A percentile compares a stretch with the other conserved stretches of the same genome.
Conservation (phyloP, 2,797 vertebrate species). For the Vireo griseus region DNA sequence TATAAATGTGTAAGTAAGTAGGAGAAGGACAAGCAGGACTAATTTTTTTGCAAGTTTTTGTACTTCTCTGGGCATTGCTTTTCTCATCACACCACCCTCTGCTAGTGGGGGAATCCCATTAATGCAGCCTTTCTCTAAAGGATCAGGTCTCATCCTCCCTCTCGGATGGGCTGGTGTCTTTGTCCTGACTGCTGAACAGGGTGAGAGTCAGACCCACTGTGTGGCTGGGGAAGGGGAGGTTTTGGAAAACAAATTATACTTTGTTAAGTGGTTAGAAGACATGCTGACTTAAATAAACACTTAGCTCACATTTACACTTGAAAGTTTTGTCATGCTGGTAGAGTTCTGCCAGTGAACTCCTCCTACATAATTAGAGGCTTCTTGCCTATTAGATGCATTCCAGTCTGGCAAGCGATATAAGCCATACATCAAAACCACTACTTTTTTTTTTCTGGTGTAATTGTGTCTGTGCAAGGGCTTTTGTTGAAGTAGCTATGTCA, state of each 20-base stretch:
- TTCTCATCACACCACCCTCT: neutral
- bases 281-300: neutral
- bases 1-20: neutral
- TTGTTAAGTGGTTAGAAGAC: neutral
- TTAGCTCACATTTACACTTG: neutral
- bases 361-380: constrained; percentile 21
- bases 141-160: neutral
- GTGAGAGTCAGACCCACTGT: neutral
- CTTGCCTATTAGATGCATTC: neutral
- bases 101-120: neutral
- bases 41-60: neutral
- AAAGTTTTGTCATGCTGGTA: neutral
- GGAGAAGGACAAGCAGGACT: neutral
- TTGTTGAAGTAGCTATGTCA: constrained; percentile 5
- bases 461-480: neutral
- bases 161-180: rapidly evolving
- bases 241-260: neutral
- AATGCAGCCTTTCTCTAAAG: neutral
- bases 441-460: neutral
- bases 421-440: neutral
- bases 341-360: neutral
- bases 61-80: neutral
- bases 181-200: neutral
- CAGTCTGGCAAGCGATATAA: neutral
- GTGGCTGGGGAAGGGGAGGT: neutral